phyloP scores from a whole-genome alignment of 2,113 vertebrate genomes.

The Paracanthobrama guichenoti region DNA sequence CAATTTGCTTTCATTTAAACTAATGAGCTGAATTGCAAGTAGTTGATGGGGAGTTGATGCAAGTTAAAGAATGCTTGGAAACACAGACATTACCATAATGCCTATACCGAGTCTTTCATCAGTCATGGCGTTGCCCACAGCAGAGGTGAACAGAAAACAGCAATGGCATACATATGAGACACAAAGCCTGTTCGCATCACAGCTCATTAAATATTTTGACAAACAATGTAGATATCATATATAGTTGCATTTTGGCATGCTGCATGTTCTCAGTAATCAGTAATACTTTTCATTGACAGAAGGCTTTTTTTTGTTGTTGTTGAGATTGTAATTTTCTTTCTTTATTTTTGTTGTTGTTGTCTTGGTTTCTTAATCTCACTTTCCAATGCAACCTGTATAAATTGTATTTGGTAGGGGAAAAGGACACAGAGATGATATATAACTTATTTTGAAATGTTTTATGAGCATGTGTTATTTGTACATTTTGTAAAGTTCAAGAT shows the following conservation, averaged over 20 bases:
- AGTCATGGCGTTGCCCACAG: slow-evolving; percentile 72
- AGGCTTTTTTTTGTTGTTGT: slow-evolving; percentile 40
- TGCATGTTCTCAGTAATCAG: slow-evolving; percentile 43
- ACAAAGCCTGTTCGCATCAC: slow-evolving; percentile 34
- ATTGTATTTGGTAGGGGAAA: slow-evolving; percentile 74
- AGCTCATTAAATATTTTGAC: background rate
- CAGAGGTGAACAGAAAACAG: slow-evolving; percentile 17
- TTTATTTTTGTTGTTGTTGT: slow-evolving; percentile 16
- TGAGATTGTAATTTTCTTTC: too few relatives aligned
- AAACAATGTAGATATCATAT: slow-evolving; percentile 26
- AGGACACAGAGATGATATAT: slow-evolving; percentile 64
- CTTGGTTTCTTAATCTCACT: slow-evolving; percentile 65
- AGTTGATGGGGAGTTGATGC: slow-evolving; percentile 69
- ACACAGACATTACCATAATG: slow-evolving; percentile 75
- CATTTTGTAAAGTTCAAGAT: slow-evolving; percentile 77
- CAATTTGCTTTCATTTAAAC: slow-evolving; percentile 53
- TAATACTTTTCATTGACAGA: slow-evolving; percentile 12
- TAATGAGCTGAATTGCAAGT: slow-evolving; percentile 70
- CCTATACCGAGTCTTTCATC: slow-evolving; percentile 68
- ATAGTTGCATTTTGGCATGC: slow-evolving; percentile 32
- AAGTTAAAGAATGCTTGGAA: slow-evolving; percentile 73
- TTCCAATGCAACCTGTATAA: slow-evolving; percentile 72
- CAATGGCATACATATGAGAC: slow-evolving; percentile 35
- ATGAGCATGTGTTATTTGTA: slow-evolving; percentile 78
- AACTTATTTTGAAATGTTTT: slow-evolving; percentile 82